Percentiles rank a stretch among this genome's conserved stretches.
phyloP scores from a whole-genome alignment of 2,113 vertebrate genomes.

The Carollia perspicillata region DNA sequence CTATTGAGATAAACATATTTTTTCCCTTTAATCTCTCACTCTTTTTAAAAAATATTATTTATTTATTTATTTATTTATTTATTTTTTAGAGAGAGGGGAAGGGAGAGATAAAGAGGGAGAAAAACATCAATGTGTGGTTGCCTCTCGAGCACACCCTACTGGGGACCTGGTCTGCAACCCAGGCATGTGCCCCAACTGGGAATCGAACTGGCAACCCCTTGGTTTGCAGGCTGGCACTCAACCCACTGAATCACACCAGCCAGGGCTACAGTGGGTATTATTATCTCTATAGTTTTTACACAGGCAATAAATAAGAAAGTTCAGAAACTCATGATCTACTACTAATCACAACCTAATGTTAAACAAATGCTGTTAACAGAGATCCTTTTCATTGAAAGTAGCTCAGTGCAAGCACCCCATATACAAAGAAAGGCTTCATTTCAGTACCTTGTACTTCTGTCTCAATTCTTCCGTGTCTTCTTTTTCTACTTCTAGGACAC shows the following conservation, averaged over 20 bases:
- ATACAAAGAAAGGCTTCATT: neutral
- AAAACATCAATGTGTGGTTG: no score
- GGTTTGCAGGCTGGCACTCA: no score
- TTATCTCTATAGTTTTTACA: neutral
- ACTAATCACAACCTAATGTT: neutral
- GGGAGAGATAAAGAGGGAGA: no score
- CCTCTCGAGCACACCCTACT: no score
- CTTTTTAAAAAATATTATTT: no score
- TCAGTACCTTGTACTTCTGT: slow-evolving; percentile 95
- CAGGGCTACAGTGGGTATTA: neutral
- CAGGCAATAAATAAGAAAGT: neutral
- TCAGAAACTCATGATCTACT: neutral
- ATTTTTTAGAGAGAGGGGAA: no score
- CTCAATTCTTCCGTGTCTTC: slow-evolving; percentile 98
- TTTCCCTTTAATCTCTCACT: neutral
- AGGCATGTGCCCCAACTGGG: no score
- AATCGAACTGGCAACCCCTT: no score
- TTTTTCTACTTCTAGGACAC: slow-evolving; percentile 97
- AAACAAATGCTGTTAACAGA: neutral
- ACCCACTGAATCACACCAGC: no score
- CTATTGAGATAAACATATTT: neutral
- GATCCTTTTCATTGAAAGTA: neutral
- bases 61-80: no score
- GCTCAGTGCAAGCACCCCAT: neutral
- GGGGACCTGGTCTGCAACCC: no score